A percentile compares a stretch with the other conserved stretches of the same genome.
These are phyloP conservation scores for Chondrosia reniformis DNA, from an alignment of 37 sponge, comb jelly and placozoan genomes.

Conservation along the genomic window DNA sequence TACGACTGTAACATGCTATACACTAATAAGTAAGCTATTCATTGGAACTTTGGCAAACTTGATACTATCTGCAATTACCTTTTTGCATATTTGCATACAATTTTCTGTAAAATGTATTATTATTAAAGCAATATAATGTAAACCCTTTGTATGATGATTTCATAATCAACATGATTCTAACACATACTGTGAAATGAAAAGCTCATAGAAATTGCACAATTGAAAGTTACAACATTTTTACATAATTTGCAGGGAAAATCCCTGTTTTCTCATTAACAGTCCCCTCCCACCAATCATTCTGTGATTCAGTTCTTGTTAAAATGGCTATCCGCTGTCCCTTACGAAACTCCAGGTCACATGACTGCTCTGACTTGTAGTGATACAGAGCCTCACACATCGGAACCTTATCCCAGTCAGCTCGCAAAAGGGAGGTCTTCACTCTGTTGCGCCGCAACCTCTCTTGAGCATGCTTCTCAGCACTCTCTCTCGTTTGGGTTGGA, in stretches of 20 bases:
- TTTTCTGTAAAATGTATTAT: no score
- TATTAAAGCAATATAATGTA: no score
- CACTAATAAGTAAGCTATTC: no score
- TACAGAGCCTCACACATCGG: slow-evolving; percentile 62
- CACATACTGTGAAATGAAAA: no score
- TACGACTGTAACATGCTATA: no score
- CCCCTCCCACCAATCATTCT: slow-evolving; percentile 98
- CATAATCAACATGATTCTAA: no score
- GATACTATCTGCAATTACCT: no score
- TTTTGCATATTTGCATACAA: no score
- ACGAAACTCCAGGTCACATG: slow-evolving; percentile 88
- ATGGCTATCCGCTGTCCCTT: slow-evolving; percentile 84
- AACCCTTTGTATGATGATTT: no score
- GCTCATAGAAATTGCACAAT: no score
- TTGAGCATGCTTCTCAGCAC: slow-evolving; percentile 3
- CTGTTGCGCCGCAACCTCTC: background rate
- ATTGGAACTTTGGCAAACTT: no score
- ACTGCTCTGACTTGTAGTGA: slow-evolving; percentile 73
- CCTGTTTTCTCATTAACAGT: slow-evolving; percentile 75
- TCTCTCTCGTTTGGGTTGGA: slow-evolving; percentile 6
- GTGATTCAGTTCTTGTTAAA: slow-evolving; percentile 67
- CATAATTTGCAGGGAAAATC: slow-evolving; percentile 98
- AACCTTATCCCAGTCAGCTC: slow-evolving; percentile 67
- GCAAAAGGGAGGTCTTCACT: background rate
- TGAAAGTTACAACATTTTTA: slow-evolving; percentile 55